Evolutionary conservation across 1,140 invertebrate species (phyloP), one percentile per base, ranked within the genome.

Genomic region (Drosophila sp.): DNA sequence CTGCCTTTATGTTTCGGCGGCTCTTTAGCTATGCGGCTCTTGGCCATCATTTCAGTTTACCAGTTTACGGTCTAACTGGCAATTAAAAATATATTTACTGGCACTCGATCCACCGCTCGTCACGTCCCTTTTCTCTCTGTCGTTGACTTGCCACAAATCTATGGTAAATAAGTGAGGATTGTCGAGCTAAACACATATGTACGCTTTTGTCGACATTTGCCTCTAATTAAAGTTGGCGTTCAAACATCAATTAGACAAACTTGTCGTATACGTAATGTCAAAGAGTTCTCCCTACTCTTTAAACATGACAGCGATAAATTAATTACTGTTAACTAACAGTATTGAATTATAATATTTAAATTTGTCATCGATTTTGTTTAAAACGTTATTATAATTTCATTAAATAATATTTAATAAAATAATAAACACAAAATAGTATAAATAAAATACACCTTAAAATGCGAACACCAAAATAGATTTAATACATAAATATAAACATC

Each of bases 81-180:
- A 86, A 86, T 84, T 84, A 84, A 84, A 86, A 71, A 71, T 72
- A 61, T 77, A 78, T 84, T 78, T 84, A 59, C 62, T 59, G 72
- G 62, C 72, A 69, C 61, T 73, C 46, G 4, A 21, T n/a, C 41
- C 41, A 59, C 11, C 11, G 32, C 14, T 18, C 21, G 8, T 8
- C 6, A n/a, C 34, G 7, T 25, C 13, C 21, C 40, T 5, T 16
- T 5, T 8, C 54, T 9, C n/a, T 7, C 1, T 43, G 3, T 11
- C 21, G 51, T 38, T 34, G 5, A 40, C 16, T 54, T 36, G 16
- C 9, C 14, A 11, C 29, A 36, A 36, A 54, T 16, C 34, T 18
- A 16, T 8, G 21, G 32, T 14, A 21, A n/a, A 8, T 29, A 38
- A 4, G 32, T 29, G 13, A n/a, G n/a, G n/a, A n/a, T n/a, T 2